Evolutionary conservation across 2,888 invertebrate genomes (phyloP).

Genomic region (Aleiodes leptofemur): DNA sequence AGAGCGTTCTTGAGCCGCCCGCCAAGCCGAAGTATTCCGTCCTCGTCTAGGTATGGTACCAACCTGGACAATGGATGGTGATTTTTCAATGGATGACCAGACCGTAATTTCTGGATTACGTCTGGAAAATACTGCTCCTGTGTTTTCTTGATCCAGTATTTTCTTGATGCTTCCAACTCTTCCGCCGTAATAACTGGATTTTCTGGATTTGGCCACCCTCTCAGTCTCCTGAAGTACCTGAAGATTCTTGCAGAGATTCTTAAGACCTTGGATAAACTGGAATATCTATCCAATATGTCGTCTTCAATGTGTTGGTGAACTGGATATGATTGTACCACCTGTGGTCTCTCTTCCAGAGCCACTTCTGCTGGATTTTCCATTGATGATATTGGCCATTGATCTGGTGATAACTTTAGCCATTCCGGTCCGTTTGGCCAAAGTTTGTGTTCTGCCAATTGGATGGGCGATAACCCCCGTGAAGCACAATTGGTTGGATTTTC

Average conservation of each 20-base stretch:
- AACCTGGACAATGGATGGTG: neutral
- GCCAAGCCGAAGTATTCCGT: slow-evolving; percentile 37
- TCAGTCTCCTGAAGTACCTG: neutral
- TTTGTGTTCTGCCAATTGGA: slow-evolving; percentile 30
- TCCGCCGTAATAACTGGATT: slow-evolving; percentile 8
- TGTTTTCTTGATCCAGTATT: too few relatives aligned
- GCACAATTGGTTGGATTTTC: slow-evolving; percentile 52
- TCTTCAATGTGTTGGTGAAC: neutral
- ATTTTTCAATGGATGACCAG: neutral
- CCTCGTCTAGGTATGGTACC: slow-evolving; percentile 3
- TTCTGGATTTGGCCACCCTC: slow-evolving; percentile 11
- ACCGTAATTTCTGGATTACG: neutral
- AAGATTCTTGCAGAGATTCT: neutral
- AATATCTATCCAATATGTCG: neutral
- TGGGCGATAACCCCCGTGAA: slow-evolving; percentile 46
- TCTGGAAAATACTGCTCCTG: slow-evolving; percentile 21
- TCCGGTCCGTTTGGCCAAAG: neutral
- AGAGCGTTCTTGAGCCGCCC: slow-evolving; percentile 28
- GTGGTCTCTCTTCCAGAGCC: too few relatives aligned
- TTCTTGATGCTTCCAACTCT: too few relatives aligned
- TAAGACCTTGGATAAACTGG: neutral
- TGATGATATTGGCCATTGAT: neutral
- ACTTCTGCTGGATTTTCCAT: too few relatives aligned
- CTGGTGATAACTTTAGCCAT: neutral
- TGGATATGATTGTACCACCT: too few relatives aligned